Base-by-base conservation (phyloP, 2,888 invertebrate genomes). In the Drosophila robusta region DNA sequence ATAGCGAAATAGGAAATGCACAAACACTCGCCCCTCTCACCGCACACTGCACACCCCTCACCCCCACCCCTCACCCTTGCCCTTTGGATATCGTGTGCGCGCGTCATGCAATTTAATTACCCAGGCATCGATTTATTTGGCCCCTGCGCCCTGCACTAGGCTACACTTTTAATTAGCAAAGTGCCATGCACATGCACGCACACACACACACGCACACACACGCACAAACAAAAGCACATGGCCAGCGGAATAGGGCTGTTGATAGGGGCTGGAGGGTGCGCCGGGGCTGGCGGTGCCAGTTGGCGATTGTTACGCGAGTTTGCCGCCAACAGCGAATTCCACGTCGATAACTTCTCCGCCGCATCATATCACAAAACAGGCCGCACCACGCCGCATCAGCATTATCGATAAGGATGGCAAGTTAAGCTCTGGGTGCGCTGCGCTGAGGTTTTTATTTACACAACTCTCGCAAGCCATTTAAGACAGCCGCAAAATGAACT, bases 31-130 rank as follows among this genome's bases (percentile, higher is more conserved):
- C 14, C 14, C 11, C 14, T 11, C 18, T 12, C 14, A 4, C 18
- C 14, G 32, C 32, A 26, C n/a, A n/a, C n/a, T n/a, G n/a, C n/a
- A n/a, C 29, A 8, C 8, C 8, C 11, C 0, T 18, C 4, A 0
- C 26, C 24, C 7, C 5, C n/a, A 6, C 38, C 22, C 42, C 18
- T 18, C 2, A 22, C 24, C 7, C 4, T 22, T 4, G 24, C 16
- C 29, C 14, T 14, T 46, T 57, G 63, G 56, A 54, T 75, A 55
- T 70, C 71, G 75, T 75, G 75, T 75, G 70, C 71, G 64, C 67
- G 71, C 78, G 75, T 80, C 84, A 82, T 74, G 78, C 88, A 88
- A 79, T 87, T 87, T 89, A 88, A 88, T 88, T 88, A 89, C 83
- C 84, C 78, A 67, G 75, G 60, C 83, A 88, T 88, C 86, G 88